Percentiles rank a stretch among this genome's conserved stretches.
phyloP scores from a whole-genome alignment of 2,113 vertebrate species.

The Nymphicus hollandicus region DNA sequence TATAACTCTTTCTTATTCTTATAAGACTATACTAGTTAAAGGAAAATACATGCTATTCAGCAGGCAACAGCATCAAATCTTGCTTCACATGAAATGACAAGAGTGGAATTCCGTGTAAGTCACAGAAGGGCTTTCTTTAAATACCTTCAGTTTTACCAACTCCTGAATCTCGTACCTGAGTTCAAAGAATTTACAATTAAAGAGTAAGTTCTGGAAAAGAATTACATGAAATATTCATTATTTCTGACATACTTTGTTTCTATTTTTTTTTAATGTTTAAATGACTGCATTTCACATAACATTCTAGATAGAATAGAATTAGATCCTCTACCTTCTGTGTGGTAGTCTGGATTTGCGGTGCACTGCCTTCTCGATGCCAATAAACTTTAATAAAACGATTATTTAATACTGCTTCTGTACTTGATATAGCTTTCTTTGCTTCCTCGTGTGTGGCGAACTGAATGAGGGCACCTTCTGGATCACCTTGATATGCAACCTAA shows the following conservation, averaged over 20 bases:
- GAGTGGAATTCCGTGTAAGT: not conserved
- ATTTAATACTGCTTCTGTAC: conserved; percentile 94
- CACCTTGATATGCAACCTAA: conserved; percentile 93
- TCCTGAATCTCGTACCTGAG: not conserved
- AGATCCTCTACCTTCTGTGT: conserved; percentile 70
- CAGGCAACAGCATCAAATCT: not conserved
- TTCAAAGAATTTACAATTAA: not conserved
- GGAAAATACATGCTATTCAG: not conserved
- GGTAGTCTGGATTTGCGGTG: conserved; percentile 64
- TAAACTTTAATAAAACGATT: conserved; percentile 95
- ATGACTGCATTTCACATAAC: not conserved
- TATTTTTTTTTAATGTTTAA: not conserved
- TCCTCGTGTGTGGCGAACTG: conserved; percentile 92
- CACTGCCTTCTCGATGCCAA: conserved; percentile 88
- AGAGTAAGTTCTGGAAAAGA: not conserved
- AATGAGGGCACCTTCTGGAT: conserved; percentile 93
- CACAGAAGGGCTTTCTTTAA: not conserved
- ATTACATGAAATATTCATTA: not conserved
- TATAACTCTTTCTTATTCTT: not conserved
- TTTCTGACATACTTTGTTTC: not conserved
- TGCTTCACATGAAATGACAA: not conserved
- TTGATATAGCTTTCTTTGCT: conserved; percentile 91
- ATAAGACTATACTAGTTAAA: not conserved
- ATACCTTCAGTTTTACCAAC: not conserved
- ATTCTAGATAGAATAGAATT: not conserved